Evolutionary conservation across 2,888 invertebrate species (phyloP).

Genomic region (Allygus modestus): DNA sequence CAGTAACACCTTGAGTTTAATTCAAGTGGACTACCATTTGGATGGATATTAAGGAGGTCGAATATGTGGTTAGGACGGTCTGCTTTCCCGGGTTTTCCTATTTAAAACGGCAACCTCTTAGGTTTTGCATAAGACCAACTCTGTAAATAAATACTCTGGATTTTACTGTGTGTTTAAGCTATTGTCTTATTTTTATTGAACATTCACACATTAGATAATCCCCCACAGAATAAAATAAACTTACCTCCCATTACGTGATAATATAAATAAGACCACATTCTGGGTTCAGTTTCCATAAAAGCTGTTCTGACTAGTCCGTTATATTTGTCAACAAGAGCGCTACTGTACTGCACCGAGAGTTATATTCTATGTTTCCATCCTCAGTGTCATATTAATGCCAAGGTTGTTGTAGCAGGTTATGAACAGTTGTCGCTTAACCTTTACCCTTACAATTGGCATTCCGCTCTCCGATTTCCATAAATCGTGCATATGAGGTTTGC

Average conservation of each 20-base stretch:
- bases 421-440: constrained; percentile 29
- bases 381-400: neutral
- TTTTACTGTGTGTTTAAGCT: neutral
- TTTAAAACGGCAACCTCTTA: neutral
- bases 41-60: neutral
- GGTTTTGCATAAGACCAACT: neutral
- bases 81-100: too few relatives aligned
- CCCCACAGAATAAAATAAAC: too few relatives aligned
- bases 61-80: too few relatives aligned
- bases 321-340: neutral
- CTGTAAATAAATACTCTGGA: neutral
- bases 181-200: neutral
- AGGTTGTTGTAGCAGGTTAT: neutral
- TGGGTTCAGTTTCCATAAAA: neutral
- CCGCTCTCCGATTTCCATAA: constrained; percentile 38
- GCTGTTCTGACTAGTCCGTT: neutral
- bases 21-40: neutral
- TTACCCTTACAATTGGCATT: constrained; percentile 27
- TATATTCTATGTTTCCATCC: neutral
- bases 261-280: neutral
- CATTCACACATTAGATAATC: neutral
- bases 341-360: neutral
- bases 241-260: neutral
- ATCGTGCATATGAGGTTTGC: constrained; percentile 22
- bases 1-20: neutral